Conservation (phyloP, 2,113 vertebrate species). For the Syngnathus typhle region DNA sequence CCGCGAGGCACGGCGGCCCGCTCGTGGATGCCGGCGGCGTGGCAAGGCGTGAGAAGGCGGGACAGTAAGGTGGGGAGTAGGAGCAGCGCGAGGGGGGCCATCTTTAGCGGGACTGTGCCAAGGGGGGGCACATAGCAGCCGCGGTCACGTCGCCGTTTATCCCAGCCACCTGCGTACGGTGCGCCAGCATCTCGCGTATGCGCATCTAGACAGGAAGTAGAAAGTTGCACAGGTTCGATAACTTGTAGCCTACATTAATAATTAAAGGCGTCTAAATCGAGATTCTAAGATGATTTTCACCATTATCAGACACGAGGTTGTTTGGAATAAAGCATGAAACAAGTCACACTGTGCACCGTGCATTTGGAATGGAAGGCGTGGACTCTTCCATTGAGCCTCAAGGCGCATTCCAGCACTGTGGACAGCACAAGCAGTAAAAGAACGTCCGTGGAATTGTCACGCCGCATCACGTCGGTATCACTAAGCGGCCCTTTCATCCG, state of each 20-base stretch:
- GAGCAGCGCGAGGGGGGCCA: slow-evolving; percentile 72
- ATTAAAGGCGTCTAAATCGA: background rate
- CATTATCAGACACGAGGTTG: background rate
- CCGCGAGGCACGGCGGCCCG: slow-evolving; percentile 71
- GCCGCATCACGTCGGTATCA: background rate
- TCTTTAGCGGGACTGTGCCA: slow-evolving; percentile 70
- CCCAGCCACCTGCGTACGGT: slow-evolving; percentile 43
- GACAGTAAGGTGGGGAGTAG: slow-evolving; percentile 71
- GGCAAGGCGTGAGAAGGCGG: slow-evolving; percentile 42
- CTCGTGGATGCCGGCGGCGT: slow-evolving; percentile 61
- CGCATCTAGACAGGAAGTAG: slow-evolving; percentile 47
- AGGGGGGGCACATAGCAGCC: slow-evolving; percentile 58
- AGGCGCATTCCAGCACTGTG: slow-evolving; percentile 58
- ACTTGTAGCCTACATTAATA: background rate
- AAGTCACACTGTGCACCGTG: background rate
- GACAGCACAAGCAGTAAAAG: slow-evolving; percentile 47
- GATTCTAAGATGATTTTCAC: background rate
- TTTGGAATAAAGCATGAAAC: slow-evolving; percentile 41
- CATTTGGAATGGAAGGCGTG: background rate
- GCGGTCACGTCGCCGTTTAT: slow-evolving; percentile 52
- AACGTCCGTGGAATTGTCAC: background rate
- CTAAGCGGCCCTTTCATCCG: background rate
- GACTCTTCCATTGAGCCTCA: slow-evolving; percentile 21
- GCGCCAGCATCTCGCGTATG: slow-evolving; percentile 40
- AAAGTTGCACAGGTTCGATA: background rate